A percentile compares a stretch with the other conserved stretches of the same genome.
phyloP scores from a whole-genome alignment of 35 echinoderm and acorn worm species.

The Amphiura filiformis region DNA sequence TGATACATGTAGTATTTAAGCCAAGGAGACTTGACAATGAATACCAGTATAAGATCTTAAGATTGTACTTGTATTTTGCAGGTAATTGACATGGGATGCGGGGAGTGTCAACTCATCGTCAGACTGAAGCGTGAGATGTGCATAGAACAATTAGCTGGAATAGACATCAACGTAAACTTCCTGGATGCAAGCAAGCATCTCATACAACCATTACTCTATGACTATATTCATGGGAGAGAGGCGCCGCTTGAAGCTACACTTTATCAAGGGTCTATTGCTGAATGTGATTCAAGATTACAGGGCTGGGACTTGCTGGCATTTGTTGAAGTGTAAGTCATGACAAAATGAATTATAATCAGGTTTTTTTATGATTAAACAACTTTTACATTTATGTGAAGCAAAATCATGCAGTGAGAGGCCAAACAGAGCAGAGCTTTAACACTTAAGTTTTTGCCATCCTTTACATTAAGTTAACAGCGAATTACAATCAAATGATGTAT shows the following conservation, averaged over 20 bases:
- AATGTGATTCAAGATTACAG: slow-evolving; percentile 45
- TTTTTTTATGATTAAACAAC: background rate
- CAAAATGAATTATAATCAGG: background rate
- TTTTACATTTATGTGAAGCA: background rate
- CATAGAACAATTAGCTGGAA: slow-evolving; percentile 60
- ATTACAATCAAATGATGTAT: too few species aligned
- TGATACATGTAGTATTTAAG: too few species aligned
- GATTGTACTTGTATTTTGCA: slow-evolving; percentile 17
- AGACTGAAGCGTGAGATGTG: slow-evolving; percentile 53
- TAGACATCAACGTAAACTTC: slow-evolving; percentile 51
- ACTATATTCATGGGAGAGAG: slow-evolving; percentile 35
- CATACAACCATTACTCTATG: slow-evolving; percentile 38
- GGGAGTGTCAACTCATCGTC: slow-evolving; percentile 46
- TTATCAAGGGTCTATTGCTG: slow-evolving; percentile 56
- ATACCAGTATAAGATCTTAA: too few species aligned
- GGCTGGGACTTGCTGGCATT: slow-evolving; percentile 58
- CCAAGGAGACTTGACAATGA: too few species aligned
- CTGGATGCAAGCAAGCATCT: slow-evolving; percentile 18
- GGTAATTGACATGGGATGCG: slow-evolving; percentile 88
- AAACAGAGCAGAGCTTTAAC: background rate
- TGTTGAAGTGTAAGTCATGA: slow-evolving; percentile 82
- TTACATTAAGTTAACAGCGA: too few species aligned
- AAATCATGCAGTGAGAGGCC: too few species aligned
- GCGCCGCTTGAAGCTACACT: slow-evolving; percentile 40
- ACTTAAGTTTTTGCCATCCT: too few species aligned